Evolutionary conservation across 2,113 vertebrate genomes (phyloP).

Genomic region (Ibidorhyncha struthersii): DNA sequence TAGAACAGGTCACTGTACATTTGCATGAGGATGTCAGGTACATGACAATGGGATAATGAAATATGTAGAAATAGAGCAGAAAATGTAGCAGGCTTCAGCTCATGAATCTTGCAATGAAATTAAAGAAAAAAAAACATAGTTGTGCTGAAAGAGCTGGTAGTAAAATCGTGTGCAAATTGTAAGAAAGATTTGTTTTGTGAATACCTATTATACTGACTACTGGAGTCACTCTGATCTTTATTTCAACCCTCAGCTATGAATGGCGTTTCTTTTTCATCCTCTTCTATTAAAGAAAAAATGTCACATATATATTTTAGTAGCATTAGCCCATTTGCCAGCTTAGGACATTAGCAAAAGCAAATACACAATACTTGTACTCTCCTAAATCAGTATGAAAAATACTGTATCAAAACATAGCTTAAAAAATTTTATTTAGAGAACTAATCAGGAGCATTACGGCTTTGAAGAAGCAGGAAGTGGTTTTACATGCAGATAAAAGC

Average conservation of each 20-base stretch:
- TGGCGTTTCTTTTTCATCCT: background rate
- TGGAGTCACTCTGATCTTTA: background rate
- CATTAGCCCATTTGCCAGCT: background rate
- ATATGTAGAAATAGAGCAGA: slow-evolving; percentile 33
- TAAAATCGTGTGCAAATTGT: background rate
- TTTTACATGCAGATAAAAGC: background rate
- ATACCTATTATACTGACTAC: background rate
- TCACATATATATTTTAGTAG: background rate
- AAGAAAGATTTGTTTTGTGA: background rate
- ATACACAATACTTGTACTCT: background rate
- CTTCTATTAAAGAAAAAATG: background rate
- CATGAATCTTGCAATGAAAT: slow-evolving; percentile 32
- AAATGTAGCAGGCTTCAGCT: background rate
- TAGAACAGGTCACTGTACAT: background rate
- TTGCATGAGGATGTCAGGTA: slow-evolving; percentile 30
- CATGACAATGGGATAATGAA: slow-evolving; percentile 53
- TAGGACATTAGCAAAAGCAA: background rate
- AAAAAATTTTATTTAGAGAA: background rate
- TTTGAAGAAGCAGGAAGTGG: background rate
- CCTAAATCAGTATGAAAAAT: background rate
- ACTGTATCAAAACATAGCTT: background rate
- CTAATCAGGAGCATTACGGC: background rate
- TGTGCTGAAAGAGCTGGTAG: background rate
- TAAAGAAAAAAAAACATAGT: background rate
- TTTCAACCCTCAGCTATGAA: background rate